Evolutionary conservation across 2,797 vertebrate species (phyloP).

Genomic region (Erethizon dorsatum): DNA sequence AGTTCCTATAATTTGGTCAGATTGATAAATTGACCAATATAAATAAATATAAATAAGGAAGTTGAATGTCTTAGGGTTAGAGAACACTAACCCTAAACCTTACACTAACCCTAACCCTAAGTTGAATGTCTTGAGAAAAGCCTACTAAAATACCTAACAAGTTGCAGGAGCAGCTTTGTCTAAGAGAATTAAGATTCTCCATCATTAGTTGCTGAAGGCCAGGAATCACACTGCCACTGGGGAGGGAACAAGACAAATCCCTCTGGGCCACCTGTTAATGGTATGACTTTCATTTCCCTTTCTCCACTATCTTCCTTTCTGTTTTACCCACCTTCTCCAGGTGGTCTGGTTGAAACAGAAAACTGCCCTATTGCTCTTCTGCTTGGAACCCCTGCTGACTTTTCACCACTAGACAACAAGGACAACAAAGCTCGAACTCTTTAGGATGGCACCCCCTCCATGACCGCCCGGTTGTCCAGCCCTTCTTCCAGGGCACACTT

Average conservation of each 20-base stretch:
- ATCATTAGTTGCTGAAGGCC: background rate
- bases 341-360: background rate
- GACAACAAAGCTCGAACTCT: background rate
- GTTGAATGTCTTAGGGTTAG: background rate
- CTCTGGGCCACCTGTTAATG: background rate
- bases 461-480: background rate
- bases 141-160: background rate
- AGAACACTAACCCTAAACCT: background rate
- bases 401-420: background rate
- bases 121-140: slow-evolving; percentile 39
- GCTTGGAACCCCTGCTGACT: background rate
- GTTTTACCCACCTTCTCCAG: background rate
- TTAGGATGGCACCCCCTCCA: background rate
- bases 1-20: slow-evolving; percentile 9
- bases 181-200: slow-evolving; percentile 57
- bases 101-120: background rate
- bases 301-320: background rate
- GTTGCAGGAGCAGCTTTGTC: background rate
- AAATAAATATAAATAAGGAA: background rate
- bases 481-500: background rate
- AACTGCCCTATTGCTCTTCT: background rate
- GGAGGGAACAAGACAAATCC: background rate
- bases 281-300: background rate
- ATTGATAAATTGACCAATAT: background rate
- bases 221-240: background rate